Percentiles rank a stretch among this genome's conserved stretches.
phyloP scores from a whole-genome alignment of 2,797 vertebrate genomes.

The Chelonia mydas region DNA sequence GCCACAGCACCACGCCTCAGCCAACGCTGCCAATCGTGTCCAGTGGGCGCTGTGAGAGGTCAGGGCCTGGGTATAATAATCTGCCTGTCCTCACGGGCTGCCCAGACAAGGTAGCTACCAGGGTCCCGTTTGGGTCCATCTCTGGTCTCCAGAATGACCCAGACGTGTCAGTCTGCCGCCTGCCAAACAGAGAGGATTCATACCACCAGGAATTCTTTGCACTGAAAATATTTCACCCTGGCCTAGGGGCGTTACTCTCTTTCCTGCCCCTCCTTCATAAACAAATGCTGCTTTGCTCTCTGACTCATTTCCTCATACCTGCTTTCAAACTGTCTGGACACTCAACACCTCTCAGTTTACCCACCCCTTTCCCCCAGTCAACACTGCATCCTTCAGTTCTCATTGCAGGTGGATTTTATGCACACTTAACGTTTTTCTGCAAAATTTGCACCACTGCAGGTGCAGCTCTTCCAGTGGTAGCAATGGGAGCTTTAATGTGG shows the following conservation, averaged over 20 bases:
- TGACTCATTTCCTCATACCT: conserved; percentile 52
- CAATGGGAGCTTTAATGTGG: neutral
- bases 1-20: neutral
- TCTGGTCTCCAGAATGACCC: neutral
- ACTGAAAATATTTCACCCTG: neutral
- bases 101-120: neutral
- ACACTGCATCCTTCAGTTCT: neutral
- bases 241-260: neutral
- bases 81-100: neutral
- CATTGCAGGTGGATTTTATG: neutral
- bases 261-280: neutral
- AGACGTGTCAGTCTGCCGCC: neutral
- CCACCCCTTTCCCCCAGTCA: accelerated
- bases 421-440: accelerated
- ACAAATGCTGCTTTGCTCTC: neutral
- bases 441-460: accelerated
- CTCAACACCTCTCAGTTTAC: neutral
- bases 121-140: neutral
- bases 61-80: neutral
- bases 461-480: accelerated
- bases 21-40: too few species aligned
- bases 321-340: neutral
- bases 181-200: neutral
- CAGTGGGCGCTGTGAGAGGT: neutral
- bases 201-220: neutral